phyloP scores from a whole-genome alignment of 2,888 invertebrate genomes.

The Pyrochroa serraticornis region DNA sequence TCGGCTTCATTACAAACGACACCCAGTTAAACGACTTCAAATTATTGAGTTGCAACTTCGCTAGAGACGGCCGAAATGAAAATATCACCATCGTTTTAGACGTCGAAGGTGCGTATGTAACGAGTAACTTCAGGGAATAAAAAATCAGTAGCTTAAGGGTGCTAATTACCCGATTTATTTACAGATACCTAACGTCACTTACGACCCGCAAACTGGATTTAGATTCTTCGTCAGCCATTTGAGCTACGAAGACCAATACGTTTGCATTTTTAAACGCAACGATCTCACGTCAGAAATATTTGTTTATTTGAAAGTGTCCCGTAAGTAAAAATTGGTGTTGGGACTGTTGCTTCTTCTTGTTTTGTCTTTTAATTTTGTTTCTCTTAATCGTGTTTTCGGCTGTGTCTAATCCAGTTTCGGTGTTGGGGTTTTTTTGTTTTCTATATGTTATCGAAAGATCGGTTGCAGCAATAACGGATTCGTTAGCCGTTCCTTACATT shows the following conservation, averaged over 20 bases:
- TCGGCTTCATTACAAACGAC: constrained; percentile 36
- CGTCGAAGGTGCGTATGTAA: constrained; percentile 29
- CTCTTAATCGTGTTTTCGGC: neutral
- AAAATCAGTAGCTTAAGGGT: constrained; percentile 7
- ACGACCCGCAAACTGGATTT: constrained; percentile 60
- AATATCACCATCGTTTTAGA: constrained; percentile 12
- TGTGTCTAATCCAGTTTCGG: constrained; percentile 29
- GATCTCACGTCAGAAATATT: constrained; percentile 18
- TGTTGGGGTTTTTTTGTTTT: constrained; percentile 25
- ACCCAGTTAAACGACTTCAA: constrained; percentile 18
- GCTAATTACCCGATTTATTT: constrained; percentile 35
- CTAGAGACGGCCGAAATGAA: neutral
- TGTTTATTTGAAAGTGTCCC: constrained; percentile 19
- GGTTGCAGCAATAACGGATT: constrained; percentile 15
- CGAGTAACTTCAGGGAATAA: neutral
- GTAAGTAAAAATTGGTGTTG: constrained; percentile 39
- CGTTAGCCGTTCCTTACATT: constrained; percentile 35
- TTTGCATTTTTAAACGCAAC: constrained; percentile 45
- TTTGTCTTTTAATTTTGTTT: constrained; percentile 11
- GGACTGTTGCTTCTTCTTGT: constrained; percentile 3
- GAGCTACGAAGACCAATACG: constrained; percentile 44
- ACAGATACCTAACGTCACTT: constrained; percentile 49
- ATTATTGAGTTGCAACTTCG: constrained; percentile 15
- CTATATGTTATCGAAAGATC: constrained; percentile 2
- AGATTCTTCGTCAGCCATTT: constrained; percentile 49